Conservation (phyloP, 2,113 vertebrate genomes). For the Tragelaphus buxtoni region DNA sequence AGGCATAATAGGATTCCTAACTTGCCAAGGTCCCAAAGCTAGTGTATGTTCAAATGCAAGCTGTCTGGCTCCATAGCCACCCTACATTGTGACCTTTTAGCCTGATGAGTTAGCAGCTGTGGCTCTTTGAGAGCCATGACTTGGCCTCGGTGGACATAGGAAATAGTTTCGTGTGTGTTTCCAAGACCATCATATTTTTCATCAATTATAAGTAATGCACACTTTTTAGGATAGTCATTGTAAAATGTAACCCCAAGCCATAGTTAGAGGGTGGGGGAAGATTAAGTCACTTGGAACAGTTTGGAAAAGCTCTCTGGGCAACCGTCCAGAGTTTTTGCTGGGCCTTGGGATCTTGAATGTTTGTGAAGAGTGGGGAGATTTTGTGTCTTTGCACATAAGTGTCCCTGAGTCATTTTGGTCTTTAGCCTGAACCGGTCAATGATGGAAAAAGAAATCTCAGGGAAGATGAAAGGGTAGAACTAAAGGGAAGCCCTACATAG, state of each 20-base stretch:
- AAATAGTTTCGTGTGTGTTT: neutral
- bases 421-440: neutral
- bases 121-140: neutral
- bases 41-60: neutral
- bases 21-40: neutral
- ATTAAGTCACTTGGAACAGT: neutral
- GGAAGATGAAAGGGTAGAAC: neutral
- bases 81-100: neutral
- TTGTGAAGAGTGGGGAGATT: neutral
- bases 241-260: neutral
- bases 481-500: neutral
- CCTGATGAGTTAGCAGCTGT: neutral
- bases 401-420: neutral
- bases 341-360: neutral
- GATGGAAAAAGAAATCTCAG: neutral
- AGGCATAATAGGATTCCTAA: neutral
- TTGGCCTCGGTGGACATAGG: neutral
- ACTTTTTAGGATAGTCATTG: neutral
- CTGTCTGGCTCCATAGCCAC: neutral
- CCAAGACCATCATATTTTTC: neutral
- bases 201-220: conserved; percentile 6
- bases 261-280: neutral
- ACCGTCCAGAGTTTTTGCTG: neutral
- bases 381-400: neutral
- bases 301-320: neutral